Evolutionary conservation across 1,140 invertebrate genomes (phyloP).

Genomic region (Papilio xuthus): DNA sequence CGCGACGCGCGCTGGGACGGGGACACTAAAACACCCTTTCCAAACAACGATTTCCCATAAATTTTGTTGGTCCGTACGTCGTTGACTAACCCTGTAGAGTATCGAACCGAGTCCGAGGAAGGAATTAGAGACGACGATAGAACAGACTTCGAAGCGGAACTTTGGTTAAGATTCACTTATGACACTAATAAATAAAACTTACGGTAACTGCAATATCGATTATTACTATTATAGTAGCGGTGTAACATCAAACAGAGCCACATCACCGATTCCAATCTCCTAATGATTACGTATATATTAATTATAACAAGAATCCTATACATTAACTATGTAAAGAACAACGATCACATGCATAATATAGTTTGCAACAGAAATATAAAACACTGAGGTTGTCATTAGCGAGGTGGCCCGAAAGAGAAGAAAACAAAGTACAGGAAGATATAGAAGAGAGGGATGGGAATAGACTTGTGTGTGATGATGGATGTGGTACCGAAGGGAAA

Average conservation of each 20-base stretch:
- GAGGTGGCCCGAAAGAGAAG: constrained; percentile 46
- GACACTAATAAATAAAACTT: constrained; percentile 75
- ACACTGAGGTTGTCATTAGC: constrained; percentile 44
- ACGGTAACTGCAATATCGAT: constrained; percentile 75
- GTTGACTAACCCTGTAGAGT: constrained; percentile 67
- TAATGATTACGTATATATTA: constrained; percentile 8
- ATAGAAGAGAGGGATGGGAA: constrained; percentile 32
- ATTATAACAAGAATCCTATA: constrained; percentile 4
- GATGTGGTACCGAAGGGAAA: neutral
- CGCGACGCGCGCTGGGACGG: constrained; percentile 57
- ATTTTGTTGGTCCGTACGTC: constrained; percentile 67
- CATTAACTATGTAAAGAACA: constrained; percentile 9
- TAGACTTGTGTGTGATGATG: neutral
- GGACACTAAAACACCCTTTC: constrained; percentile 57
- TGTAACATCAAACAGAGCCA: constrained; percentile 22
- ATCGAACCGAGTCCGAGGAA: constrained; percentile 59
- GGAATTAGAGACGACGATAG: constrained; percentile 64
- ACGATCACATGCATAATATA: constrained; percentile 18
- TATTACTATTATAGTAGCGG: constrained; percentile 53
- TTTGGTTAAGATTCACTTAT: constrained; percentile 77
- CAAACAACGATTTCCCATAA: constrained; percentile 58
- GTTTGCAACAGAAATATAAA: constrained; percentile 25
- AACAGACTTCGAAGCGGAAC: constrained; percentile 64
- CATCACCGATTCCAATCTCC: constrained; percentile 27
- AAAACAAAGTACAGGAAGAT: constrained; percentile 41